Evolutionary conservation across 1,140 invertebrate species (phyloP).

Genomic region (Latrodectus geometricus): DNA sequence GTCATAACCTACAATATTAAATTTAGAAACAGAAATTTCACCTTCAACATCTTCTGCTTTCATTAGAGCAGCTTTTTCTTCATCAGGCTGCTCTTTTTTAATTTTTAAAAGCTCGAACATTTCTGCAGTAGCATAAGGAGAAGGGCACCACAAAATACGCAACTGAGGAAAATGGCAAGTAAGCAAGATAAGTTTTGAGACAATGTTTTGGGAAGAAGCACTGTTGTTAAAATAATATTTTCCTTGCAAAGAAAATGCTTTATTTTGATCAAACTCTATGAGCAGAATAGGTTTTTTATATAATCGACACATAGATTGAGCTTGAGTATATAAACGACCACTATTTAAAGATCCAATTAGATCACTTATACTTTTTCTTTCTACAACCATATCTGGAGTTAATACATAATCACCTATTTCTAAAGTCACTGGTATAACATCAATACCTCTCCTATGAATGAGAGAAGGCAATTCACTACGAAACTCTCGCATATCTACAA

Average conservation of each 20-base stretch:
- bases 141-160: slow-evolving; percentile 94
- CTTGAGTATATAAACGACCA: slow-evolving; percentile 95
- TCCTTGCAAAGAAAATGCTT: slow-evolving; percentile 62
- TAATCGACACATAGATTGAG: slow-evolving; percentile 87
- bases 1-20: slow-evolving; percentile 80
- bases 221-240: slow-evolving; percentile 57
- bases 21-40: slow-evolving; percentile 74
- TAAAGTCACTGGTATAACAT: slow-evolving; percentile 92
- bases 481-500: slow-evolving; percentile 99
- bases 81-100: slow-evolving; percentile 64
- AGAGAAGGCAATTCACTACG: slow-evolving; percentile 94
- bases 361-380: slow-evolving; percentile 97
- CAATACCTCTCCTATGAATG: slow-evolving; percentile 91
- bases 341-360: slow-evolving; percentile 95
- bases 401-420: slow-evolving; percentile 97
- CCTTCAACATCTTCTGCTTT: slow-evolving; percentile 67
- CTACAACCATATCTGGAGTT: slow-evolving; percentile 94
- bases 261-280: slow-evolving; percentile 87
- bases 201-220: slow-evolving; percentile 51
- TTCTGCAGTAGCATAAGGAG: slow-evolving; percentile 93
- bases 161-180: slow-evolving; percentile 94
- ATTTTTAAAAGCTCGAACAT: slow-evolving; percentile 83
- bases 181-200: slow-evolving; percentile 76
- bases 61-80: slow-evolving; percentile 59
- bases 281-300: slow-evolving; percentile 92